Conservation (phyloP, 1,140 invertebrate species). For the Hirudo medicinalis region DNA sequence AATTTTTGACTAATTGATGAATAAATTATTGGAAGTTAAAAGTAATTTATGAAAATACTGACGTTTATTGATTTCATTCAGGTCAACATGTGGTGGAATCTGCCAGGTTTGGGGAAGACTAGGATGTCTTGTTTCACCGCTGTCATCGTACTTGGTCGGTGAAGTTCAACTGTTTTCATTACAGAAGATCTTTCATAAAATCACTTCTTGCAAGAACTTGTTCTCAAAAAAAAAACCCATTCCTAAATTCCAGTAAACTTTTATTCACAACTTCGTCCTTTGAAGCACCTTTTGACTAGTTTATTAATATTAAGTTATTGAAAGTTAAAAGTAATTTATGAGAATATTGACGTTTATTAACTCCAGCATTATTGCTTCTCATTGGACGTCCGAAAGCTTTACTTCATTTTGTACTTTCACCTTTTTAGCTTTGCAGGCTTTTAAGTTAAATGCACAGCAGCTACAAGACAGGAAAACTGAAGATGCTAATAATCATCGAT, state of each 20-base stretch:
- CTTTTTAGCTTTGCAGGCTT: too few relatives aligned
- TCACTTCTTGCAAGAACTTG: too few relatives aligned
- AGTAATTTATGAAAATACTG: neutral
- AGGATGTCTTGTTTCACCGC: neutral
- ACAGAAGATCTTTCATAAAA: too few relatives aligned
- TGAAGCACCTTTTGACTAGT: too few relatives aligned
- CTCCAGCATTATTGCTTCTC: neutral
- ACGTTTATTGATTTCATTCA: neutral
- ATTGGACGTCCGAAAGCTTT: too few relatives aligned
- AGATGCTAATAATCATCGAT: too few relatives aligned
- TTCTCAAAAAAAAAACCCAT: too few relatives aligned
- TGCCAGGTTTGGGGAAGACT: conserved; percentile 15
- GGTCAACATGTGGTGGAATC: conserved; percentile 13
- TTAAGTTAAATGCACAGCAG: too few relatives aligned
- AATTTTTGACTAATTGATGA: neutral
- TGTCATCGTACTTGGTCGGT: conserved; percentile 7
- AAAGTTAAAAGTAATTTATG: neutral
- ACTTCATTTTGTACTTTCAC: too few relatives aligned
- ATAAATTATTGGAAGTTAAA: neutral
- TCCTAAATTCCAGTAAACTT: too few relatives aligned
- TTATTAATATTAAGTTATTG: neutral
- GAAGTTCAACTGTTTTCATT: neutral
- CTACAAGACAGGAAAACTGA: too few relatives aligned
- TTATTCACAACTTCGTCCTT: too few relatives aligned
- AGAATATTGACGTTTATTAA: neutral